Base-by-base conservation (phyloP, 1,140 invertebrate genomes). In the Drosophila ambigua region DNA sequence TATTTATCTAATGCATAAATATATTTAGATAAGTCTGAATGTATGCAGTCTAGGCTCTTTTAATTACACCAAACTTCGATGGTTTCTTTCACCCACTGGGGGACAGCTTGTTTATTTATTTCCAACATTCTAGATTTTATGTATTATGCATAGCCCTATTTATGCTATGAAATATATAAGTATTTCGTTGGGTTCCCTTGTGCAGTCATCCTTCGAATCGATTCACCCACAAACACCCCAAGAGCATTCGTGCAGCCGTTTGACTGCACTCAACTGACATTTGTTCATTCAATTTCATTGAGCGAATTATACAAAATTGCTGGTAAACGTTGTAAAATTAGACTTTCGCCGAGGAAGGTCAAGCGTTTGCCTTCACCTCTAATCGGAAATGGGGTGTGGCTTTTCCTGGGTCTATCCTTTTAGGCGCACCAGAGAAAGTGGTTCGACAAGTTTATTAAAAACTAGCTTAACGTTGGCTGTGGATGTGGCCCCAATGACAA, bases 361-460 rank as follows among this genome's bases (percentile, higher is more conserved):
- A 50, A 69, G 43, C 41, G 11, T 43, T 59, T 59, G 52, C 45
- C 55, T 43, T 57, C 46, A 15, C 24, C 11, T 7, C 43, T 13
- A 23, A 7, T 8, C 9, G 20, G 11, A 3, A 48, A 41, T 8
- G 15, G 64, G 23, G 2, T 24, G 23, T 24, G 23, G 20, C 20
- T 20, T 24, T 0, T 24, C 15, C 15, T 52, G 39, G 23, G 31
- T 26, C 7, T 41, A 23, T 1, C 16, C 3, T 13, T 48, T 5
- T 26, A 11, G 23, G 23, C 5, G 11, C 9, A 8, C 7, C 39
- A 11, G 53, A 31, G 64, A 69, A 69, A 65, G 66, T 31, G 20
- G 31, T 28, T 11, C 63, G 41, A 78, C 58, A 84, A 84, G 72
- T 77, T 84, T 85, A 85, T 84, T 75, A 73, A 61, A 61, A 84